Base-by-base conservation (phyloP, 2,113 vertebrate species). In the Channa maculata region DNA sequence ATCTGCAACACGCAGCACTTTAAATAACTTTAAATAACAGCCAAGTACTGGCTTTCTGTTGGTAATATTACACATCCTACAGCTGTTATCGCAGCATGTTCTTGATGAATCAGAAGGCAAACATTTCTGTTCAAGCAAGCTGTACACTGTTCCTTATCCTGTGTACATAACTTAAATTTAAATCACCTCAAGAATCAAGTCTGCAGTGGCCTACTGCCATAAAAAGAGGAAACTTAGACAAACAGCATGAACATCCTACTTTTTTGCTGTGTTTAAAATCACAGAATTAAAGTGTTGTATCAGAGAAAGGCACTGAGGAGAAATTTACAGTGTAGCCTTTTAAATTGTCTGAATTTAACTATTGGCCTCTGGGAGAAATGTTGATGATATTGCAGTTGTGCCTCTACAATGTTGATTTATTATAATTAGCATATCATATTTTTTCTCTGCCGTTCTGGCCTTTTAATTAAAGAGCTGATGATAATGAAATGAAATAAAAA, bases 381-480 rank as follows among this genome's bases (percentile, higher is more conserved):
- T 24, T 70, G 67, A 69, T 73, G 69, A 71, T 64, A 38, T 5
- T 48, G 59, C 49, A 48, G 61, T 58, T 60, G 33, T 52, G 58
- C 38, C 48, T 37, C 24, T 36, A 9, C 36, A 51, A 53, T 53
- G 67, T 58, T 59, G 61, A 83, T 73, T 70, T 60, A 77, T 37
- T 51, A 41, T 37, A 65, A 71, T 80, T 45, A 75, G 48, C 60
- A 38, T 14, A 9, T 38, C 50, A 37, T 55, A 46, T 71, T 66
- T 77, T 24, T 59, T 57, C 48, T 79, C 58, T 74, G 39, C 45
- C 58, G 68, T 63, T 41, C 43, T 13, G 6, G 15, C 38, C 69
- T 65, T 14, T 73, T 82, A 75, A 76, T 80, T 75, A 44, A 61
- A 76, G 36, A 55, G 63, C 50, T 34, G 69, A 63, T 73, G 34